Evolutionary conservation across 2,888 invertebrate genomes (phyloP).

Genomic region (Zele albiditarsus): DNA sequence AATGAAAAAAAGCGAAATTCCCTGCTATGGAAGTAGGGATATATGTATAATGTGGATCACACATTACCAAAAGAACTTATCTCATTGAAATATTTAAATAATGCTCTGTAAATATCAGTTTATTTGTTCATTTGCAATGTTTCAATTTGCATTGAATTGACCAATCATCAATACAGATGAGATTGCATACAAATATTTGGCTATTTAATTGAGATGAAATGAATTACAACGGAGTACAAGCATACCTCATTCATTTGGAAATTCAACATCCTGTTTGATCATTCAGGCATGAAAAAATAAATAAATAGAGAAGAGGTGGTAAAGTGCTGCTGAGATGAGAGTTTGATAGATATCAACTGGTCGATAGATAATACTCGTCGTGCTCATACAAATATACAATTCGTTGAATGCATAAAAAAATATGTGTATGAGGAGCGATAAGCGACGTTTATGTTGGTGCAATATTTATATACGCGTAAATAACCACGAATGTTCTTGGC

Average conservation of each 20-base stretch:
- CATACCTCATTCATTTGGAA: too few relatives aligned
- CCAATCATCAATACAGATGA: not conserved
- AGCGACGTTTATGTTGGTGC: not conserved
- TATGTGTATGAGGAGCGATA: not conserved
- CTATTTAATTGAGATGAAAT: not conserved
- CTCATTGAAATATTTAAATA: not conserved
- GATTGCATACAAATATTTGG: not conserved
- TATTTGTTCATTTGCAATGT: not conserved
- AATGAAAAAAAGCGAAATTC: not conserved
- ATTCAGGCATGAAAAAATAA: too few relatives aligned
- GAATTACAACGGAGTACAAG: not conserved
- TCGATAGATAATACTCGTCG: too few relatives aligned
- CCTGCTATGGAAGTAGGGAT: not conserved
- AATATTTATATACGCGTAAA: not conserved
- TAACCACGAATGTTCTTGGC: not conserved
- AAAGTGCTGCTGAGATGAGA: too few relatives aligned
- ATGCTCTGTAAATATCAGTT: not conserved
- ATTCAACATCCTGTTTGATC: too few relatives aligned
- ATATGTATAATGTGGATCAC: too few relatives aligned
- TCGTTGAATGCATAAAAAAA: not conserved
- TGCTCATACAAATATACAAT: too few relatives aligned
- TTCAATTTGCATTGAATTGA: not conserved
- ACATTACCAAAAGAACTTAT: too few relatives aligned
- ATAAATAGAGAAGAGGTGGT: too few relatives aligned
- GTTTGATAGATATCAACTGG: too few relatives aligned